Conservation (phyloP, 2,797 vertebrate species). For the Acridotheres tristis region DNA sequence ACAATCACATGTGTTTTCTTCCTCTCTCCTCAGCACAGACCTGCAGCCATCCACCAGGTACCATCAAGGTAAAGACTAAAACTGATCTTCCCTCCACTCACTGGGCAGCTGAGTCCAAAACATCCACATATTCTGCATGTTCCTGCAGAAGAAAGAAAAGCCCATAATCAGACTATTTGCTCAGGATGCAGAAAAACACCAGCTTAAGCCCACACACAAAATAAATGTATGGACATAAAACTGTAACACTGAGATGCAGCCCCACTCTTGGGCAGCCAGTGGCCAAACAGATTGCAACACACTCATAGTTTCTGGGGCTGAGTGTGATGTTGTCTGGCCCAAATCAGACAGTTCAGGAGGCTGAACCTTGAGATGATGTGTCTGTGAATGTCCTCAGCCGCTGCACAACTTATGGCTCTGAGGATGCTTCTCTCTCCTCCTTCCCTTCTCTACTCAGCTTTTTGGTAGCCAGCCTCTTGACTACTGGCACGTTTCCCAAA, state of each 20-base stretch:
- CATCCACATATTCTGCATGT: accelerated
- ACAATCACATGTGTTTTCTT: neutral
- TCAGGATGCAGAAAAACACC: neutral
- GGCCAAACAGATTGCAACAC: neutral
- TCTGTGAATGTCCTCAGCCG: neutral
- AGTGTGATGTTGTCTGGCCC: neutral
- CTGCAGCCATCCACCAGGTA: neutral
- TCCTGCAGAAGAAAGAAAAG: neutral
- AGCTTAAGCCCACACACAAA: neutral
- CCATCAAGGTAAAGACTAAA: constrained; percentile 22
- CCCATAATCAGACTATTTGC: neutral
- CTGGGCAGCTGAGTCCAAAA: neutral
- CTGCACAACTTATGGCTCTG: accelerated
- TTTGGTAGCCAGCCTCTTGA: neutral
- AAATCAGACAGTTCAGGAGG: neutral
- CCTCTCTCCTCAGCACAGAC: constrained; percentile 21
- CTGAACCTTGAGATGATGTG: neutral
- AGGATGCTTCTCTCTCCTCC: neutral
- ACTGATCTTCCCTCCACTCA: neutral
- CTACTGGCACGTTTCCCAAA: accelerated
- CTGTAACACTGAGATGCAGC: accelerated
- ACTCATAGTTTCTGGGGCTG: neutral
- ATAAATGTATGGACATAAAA: neutral
- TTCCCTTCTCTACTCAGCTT: neutral
- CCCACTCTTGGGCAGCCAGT: neutral